Percentiles rank a stretch among this genome's conserved stretches.
phyloP scores from a whole-genome alignment of 2,888 invertebrate species.

The Tachina grossa region DNA sequence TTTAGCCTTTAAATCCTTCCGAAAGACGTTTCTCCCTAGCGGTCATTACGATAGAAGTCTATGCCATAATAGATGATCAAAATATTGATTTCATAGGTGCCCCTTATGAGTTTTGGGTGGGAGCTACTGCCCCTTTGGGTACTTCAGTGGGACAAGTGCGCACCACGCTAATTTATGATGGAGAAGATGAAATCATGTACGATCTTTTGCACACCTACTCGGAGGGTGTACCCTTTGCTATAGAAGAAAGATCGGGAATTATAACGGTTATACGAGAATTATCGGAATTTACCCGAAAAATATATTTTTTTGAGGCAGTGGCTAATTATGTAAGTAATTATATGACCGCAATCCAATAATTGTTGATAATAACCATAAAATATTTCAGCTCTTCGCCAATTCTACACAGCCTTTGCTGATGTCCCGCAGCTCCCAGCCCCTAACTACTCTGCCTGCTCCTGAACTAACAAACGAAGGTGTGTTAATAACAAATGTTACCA shows the following conservation, averaged over 20 bases:
- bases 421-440: slow-evolving; percentile 76
- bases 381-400: slow-evolving; percentile 79
- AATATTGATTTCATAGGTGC: slow-evolving; percentile 91
- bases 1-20: slow-evolving; percentile 90
- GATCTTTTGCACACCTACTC: slow-evolving; percentile 93
- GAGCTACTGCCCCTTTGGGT: slow-evolving; percentile 92
- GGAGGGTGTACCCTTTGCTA: slow-evolving; percentile 96
- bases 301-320: slow-evolving; percentile 92
- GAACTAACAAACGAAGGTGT: slow-evolving; percentile 85
- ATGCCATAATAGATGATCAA: slow-evolving; percentile 83
- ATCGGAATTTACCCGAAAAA: slow-evolving; percentile 86
- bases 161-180: slow-evolving; percentile 88
- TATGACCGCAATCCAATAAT: neutral
- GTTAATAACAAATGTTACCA: slow-evolving; percentile 91
- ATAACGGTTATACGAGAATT: slow-evolving; percentile 92
- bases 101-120: slow-evolving; percentile 95
- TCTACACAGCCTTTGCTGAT: slow-evolving; percentile 76
- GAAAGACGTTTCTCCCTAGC: slow-evolving; percentile 92
- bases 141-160: slow-evolving; percentile 93
- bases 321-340: slow-evolving; percentile 84
- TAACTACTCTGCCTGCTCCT: slow-evolving; percentile 77
- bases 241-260: slow-evolving; percentile 93
- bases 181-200: slow-evolving; percentile 86
- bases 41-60: slow-evolving; percentile 92
- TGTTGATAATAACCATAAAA: neutral